Evolutionary conservation across 2,888 invertebrate genomes (phyloP), one percentile per base, ranked within the genome.

Genomic region (Cerastoderma edule): DNA sequence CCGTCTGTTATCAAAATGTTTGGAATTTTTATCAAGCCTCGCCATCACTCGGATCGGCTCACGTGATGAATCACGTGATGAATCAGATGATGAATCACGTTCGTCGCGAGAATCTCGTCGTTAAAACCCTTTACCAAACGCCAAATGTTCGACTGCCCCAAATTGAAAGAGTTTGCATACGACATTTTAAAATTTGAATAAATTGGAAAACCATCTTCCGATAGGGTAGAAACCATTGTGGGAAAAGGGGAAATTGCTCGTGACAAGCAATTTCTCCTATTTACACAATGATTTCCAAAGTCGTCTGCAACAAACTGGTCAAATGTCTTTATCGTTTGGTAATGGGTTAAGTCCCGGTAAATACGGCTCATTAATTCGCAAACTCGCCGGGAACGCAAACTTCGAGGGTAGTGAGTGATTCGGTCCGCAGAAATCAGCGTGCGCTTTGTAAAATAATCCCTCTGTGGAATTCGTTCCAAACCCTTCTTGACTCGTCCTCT

Each of bases 391-490:
- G 81, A 75, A 75, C 72, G 66, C 72, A 24, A 72, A 70, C 68
- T 67, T 64, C 68, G 75, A 68, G 56, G 66, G 64, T n/a, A 64
- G 44, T 67, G 72, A 75, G 72, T 72, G 81, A 75, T 69, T 72
- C 71, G 81, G 77, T 75, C 75, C 65, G 75, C 64, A 67, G 67
- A 28, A 57, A 66, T 53, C 75, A 74, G 72, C 81, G 57, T 75
- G 72, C 75, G 75, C 78, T 35, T 46, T 63, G 81, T 72, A 77
- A 81, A 75, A 69, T 78, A 81, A 78, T 68, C 75, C 78, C 65
- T 44, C 65, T 22, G 28, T 67, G 75, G 78, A 81, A 81, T 75
- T 63, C 46, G n/a, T n/a, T n/a, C n/a, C n/a, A n/a, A n/a, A n/a
- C n/a, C n/a, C n/a, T n/a, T n/a, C n/a, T n/a, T n/a, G n/a, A n/a